phyloP scores from a whole-genome alignment of 2,888 invertebrate genomes.

The Orthosia gracilis region DNA sequence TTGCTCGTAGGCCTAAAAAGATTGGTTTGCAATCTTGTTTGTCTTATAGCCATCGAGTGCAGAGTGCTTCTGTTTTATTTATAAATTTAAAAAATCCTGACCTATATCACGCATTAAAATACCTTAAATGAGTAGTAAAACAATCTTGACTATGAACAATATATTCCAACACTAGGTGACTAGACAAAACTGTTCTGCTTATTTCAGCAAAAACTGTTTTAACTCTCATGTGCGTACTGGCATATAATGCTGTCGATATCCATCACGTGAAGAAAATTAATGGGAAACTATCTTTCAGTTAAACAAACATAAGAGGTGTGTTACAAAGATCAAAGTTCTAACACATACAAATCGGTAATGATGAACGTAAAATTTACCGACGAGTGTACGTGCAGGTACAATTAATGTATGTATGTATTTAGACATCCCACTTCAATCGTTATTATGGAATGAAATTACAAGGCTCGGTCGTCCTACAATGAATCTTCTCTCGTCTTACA shows the following conservation, averaged over 20 bases:
- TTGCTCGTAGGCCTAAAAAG: conserved; percentile 31
- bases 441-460: conserved; percentile 31
- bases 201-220: background rate
- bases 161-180: background rate
- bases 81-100: background rate
- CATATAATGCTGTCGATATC: background rate
- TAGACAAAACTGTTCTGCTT: background rate
- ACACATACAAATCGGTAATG: background rate
- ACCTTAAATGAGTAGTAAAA: background rate
- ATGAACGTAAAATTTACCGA: conserved; percentile 3
- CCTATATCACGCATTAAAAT: background rate
- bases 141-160: no score
- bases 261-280: conserved; percentile 20
- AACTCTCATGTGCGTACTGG: background rate
- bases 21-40: conserved; percentile 27
- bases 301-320: conserved; percentile 24
- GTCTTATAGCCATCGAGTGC: background rate
- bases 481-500: conserved; percentile 1
- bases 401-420: background rate
- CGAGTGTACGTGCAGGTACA: background rate
- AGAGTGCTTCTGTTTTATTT: background rate
- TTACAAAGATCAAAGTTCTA: conserved; percentile 43
- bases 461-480: background rate
- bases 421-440: conserved; percentile 21
- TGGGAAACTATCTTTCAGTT: conserved; percentile 12